Evolutionary conservation across 2,888 invertebrate genomes (phyloP).

Genomic region (Hypomecis atomaria): DNA sequence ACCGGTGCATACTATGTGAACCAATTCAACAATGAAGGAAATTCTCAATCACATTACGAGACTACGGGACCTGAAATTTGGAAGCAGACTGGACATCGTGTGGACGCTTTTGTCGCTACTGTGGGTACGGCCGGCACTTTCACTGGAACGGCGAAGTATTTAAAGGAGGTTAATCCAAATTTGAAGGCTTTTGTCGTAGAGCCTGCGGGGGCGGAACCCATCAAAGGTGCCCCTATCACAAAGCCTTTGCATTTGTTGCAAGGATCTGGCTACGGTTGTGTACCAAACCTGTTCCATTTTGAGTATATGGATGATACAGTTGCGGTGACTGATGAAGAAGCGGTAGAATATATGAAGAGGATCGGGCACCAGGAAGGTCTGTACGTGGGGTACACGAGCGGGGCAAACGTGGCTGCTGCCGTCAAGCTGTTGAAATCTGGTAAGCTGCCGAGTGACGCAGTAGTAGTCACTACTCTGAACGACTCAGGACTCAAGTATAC

Average conservation of each 20-base stretch:
- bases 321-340: conserved; percentile 72
- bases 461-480: conserved; percentile 73
- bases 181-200: conserved; percentile 72
- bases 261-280: conserved; percentile 76
- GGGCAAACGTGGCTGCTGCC: conserved; percentile 76
- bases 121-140: conserved; percentile 78
- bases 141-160: conserved; percentile 68
- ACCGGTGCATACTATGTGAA: conserved; percentile 73
- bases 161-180: conserved; percentile 71
- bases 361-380: conserved; percentile 75
- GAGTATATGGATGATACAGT: conserved; percentile 73
- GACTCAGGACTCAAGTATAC: conserved; percentile 77
- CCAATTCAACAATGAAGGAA: conserved; percentile 70
- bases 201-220: conserved; percentile 72
- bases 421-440: conserved; percentile 73
- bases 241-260: conserved; percentile 77
- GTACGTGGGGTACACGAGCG: conserved; percentile 78
- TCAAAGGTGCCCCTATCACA: conserved; percentile 70
- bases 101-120: conserved; percentile 74
- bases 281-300: conserved; percentile 71
- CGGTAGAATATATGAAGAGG: conserved; percentile 63
- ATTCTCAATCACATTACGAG: conserved; percentile 69
- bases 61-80: conserved; percentile 79
- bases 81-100: conserved; percentile 73
- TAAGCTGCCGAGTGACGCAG: conserved; percentile 66